phyloP scores from a whole-genome alignment of 2,113 vertebrate genomes.

The Mola mola region DNA sequence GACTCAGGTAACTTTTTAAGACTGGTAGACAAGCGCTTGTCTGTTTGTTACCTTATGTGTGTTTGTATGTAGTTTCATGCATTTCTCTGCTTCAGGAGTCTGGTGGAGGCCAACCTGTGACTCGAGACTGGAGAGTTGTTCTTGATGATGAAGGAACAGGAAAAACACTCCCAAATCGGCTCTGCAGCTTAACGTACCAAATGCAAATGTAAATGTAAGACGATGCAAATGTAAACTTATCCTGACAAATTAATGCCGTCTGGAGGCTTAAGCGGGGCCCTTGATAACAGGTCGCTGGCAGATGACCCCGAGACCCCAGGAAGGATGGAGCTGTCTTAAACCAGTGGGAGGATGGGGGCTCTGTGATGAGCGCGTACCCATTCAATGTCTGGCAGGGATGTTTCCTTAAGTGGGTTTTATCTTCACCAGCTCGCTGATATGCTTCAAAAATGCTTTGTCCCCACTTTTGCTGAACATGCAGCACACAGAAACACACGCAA shows the following conservation, averaged over 20 bases:
- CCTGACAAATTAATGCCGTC: slow-evolving; percentile 70
- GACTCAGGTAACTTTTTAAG: too few species aligned
- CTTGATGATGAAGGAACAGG: too few species aligned
- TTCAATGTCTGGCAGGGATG: slow-evolving; percentile 48
- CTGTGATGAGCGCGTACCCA: slow-evolving; percentile 36
- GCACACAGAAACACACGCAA: slow-evolving; percentile 15
- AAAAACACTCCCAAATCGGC: too few species aligned
- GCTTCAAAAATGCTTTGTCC: slow-evolving; percentile 50
- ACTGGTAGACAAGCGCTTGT: too few species aligned
- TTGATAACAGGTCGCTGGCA: slow-evolving; percentile 73
- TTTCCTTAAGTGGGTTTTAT: slow-evolving; percentile 62
- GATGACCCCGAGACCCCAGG: slow-evolving; percentile 67
- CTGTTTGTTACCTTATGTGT: too few species aligned
- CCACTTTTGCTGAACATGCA: slow-evolving; percentile 33
- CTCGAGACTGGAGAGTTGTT: background rate
- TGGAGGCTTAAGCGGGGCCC: slow-evolving; percentile 51
- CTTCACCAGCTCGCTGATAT: slow-evolving; percentile 43
- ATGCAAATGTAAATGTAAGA: too few species aligned
- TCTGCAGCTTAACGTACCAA: too few species aligned
- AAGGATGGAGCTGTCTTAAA: slow-evolving; percentile 59
- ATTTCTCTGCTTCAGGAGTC: slow-evolving; percentile 61
- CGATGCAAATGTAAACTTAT: slow-evolving; percentile 67
- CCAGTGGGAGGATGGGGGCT: slow-evolving; percentile 32
- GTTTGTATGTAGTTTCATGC: slow-evolving; percentile 8
- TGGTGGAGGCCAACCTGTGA: slow-evolving; percentile 72